These are phyloP conservation scores for Tenrec ecaudatus DNA, from an alignment of 2,113 vertebrate species.

Conservation along the genomic window DNA sequence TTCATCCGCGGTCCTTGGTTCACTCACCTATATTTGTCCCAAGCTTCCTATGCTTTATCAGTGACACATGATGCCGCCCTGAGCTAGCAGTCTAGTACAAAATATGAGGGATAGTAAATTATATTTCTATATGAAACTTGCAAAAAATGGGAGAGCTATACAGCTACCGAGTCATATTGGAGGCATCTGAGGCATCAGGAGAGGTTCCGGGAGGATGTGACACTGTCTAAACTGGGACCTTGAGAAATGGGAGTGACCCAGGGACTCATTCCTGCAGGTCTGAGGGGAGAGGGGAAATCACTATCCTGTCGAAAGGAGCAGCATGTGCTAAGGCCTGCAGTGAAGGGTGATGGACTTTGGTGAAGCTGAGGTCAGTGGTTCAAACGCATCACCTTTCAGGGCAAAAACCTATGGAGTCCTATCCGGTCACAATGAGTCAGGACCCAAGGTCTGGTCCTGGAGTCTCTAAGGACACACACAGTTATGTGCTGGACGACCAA, in stretches of 20 bases:
- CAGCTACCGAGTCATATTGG: background rate
- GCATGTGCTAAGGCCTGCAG: background rate
- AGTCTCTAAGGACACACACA: background rate
- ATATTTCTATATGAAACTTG: background rate
- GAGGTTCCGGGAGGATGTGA: background rate
- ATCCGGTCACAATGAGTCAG: too few relatives aligned
- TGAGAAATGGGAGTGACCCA: background rate
- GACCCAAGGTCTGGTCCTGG: background rate
- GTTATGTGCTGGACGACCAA: background rate
- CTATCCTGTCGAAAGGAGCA: background rate
- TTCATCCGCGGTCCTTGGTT: background rate
- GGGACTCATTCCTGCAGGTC: background rate
- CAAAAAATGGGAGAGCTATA: background rate
- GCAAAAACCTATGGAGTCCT: too few relatives aligned
- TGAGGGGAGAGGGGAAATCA: accelerated
- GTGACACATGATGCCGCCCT: background rate
- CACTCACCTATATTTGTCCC: background rate
- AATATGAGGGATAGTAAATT: background rate
- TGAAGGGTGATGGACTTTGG: background rate
- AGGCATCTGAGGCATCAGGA: background rate
- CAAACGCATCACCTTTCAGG: too few relatives aligned
- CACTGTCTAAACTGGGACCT: background rate
- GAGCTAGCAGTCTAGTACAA: background rate
- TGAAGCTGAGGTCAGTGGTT: background rate
- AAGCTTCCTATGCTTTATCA: background rate